Percentiles rank a stretch among this genome's conserved stretches.
phyloP scores from a whole-genome alignment of 2,888 invertebrate species.

The Temnothorax ravouxi region DNA sequence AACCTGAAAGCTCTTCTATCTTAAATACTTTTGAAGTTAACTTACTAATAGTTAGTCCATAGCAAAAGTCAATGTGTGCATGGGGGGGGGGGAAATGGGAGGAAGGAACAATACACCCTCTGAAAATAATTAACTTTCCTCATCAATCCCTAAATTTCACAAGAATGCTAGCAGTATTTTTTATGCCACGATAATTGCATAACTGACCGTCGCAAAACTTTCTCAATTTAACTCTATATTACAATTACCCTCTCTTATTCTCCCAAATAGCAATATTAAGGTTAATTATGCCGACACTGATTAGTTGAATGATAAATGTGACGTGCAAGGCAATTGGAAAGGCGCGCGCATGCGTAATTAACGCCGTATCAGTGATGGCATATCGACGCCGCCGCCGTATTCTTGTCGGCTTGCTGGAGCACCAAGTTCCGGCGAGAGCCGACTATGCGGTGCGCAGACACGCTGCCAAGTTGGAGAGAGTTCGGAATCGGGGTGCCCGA shows the following conservation, averaged over 20 bases:
- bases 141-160: background rate
- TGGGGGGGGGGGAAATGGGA: too few species aligned
- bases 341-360: conserved; percentile 40
- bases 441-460: conserved; percentile 39
- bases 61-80: background rate
- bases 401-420: conserved; percentile 30
- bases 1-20: background rate
- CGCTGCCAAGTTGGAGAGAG: conserved; percentile 49
- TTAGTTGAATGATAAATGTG: conserved; percentile 44
- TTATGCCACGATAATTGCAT: background rate
- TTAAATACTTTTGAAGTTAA: background rate
- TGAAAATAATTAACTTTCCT: background rate
- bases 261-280: conserved; percentile 17
- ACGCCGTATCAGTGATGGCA: conserved; percentile 31
- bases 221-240: background rate
- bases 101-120: background rate
- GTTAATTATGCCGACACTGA: conserved; percentile 29
- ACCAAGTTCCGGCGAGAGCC: conserved; percentile 26
- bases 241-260: background rate
- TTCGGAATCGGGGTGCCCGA: conserved; percentile 24
- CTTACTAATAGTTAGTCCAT: background rate
- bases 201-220: background rate
- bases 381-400: conserved; percentile 35
- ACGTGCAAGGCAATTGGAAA: conserved; percentile 12
- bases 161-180: background rate